These are phyloP conservation scores for Synergus umbraculus DNA, from an alignment of 2,888 invertebrate genomes.

Conservation along the genomic window DNA sequence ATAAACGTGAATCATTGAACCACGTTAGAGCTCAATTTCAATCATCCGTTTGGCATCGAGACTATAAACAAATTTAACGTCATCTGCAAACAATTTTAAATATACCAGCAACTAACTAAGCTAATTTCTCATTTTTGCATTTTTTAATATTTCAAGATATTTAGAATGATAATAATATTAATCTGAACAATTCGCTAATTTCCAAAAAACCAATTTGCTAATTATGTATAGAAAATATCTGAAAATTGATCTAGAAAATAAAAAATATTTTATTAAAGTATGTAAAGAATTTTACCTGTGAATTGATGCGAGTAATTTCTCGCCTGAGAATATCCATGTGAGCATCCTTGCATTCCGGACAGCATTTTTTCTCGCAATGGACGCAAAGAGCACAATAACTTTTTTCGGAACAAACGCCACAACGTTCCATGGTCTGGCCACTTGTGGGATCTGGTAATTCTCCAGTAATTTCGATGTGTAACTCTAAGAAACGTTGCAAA, in stretches of 20 bases:
- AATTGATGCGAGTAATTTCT: slow-evolving; percentile 93
- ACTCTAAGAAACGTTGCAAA: slow-evolving; percentile 94
- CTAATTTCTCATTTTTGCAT: too few species aligned
- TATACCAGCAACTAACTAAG: neutral
- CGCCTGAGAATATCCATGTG: slow-evolving; percentile 97
- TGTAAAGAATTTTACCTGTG: slow-evolving; percentile 80
- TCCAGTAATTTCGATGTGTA: slow-evolving; percentile 95
- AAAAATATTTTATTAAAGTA: neutral
- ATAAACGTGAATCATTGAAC: slow-evolving; percentile 39
- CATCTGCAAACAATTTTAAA: slow-evolving; percentile 11
- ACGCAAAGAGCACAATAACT: slow-evolving; percentile 92
- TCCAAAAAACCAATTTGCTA: too few species aligned
- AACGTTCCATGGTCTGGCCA: slow-evolving; percentile 95
- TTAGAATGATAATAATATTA: too few species aligned
- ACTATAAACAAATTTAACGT: slow-evolving; percentile 31
- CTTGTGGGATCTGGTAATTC: slow-evolving; percentile 94
- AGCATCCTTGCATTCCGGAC: slow-evolving; percentile 96
- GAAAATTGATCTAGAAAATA: neutral
- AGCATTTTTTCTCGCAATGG: slow-evolving; percentile 98
- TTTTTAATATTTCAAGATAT: too few species aligned
- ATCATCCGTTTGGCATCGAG: slow-evolving; percentile 32
- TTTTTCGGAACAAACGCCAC: slow-evolving; percentile 95
- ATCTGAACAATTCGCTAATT: too few species aligned
- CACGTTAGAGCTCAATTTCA: neutral
- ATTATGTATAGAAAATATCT: too few species aligned